phyloP scores from a whole-genome alignment of 1,140 invertebrate genomes.

The Lepidurus couesii region DNA sequence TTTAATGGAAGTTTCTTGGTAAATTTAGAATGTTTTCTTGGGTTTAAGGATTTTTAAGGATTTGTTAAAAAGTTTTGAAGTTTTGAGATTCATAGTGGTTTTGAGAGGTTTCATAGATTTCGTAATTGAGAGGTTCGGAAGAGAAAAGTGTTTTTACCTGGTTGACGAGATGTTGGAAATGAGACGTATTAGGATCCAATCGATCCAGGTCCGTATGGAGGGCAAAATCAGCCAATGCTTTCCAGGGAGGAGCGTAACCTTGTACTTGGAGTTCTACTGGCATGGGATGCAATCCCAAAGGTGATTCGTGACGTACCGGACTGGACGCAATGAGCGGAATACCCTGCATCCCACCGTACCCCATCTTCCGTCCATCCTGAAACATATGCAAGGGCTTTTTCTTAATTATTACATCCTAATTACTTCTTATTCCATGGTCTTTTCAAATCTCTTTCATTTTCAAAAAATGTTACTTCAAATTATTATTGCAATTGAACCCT shows the following conservation, averaged over 20 bases:
- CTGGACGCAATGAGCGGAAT: slow-evolving; percentile 95
- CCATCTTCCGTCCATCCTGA: slow-evolving; percentile 86
- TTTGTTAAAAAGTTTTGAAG: too few species aligned
- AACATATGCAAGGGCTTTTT: slow-evolving; percentile 1
- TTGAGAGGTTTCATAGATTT: neutral
- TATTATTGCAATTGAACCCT: too few species aligned
- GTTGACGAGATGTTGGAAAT: slow-evolving; percentile 92
- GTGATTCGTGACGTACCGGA: slow-evolving; percentile 87
- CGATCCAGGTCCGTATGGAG: slow-evolving; percentile 85
- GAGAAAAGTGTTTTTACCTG: slow-evolving; percentile 58
- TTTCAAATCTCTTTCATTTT: neutral
- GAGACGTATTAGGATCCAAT: slow-evolving; percentile 74
- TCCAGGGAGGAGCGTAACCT: slow-evolving; percentile 95
- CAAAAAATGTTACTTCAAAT: too few species aligned
- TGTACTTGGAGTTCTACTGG: slow-evolving; percentile 62
- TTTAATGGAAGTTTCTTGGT: too few species aligned
- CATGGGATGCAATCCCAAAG: slow-evolving; percentile 72
- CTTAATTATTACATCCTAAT: slow-evolving; percentile 18
- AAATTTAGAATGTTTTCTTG: too few species aligned
- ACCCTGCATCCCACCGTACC: slow-evolving; percentile 85
- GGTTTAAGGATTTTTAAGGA: too few species aligned
- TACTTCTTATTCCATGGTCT: neutral
- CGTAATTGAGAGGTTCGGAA: neutral
- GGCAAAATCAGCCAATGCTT: slow-evolving; percentile 90
- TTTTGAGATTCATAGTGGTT: too few species aligned